Percentiles rank a stretch among this genome's conserved stretches.
Evolutionary conservation across 1,140 invertebrate genomes (phyloP).

Genomic region (Bombus vancouverensis): DNA sequence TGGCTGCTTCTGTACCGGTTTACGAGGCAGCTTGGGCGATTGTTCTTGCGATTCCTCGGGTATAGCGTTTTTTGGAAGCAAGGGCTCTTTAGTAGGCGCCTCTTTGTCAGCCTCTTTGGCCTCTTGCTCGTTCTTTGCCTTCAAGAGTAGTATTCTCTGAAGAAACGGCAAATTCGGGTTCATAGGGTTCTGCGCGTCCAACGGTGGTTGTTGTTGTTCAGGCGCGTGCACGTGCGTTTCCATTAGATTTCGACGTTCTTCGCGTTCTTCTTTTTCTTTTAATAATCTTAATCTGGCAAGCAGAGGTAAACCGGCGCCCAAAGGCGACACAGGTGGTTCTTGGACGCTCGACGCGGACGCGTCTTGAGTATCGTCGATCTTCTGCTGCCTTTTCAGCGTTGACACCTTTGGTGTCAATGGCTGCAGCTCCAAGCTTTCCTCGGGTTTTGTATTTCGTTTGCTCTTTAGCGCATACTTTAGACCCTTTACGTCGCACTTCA

Average conservation of each 20-base stretch:
- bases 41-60: slow-evolving; percentile 42
- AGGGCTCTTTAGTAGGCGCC: slow-evolving; percentile 69
- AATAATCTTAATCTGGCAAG: slow-evolving; percentile 89
- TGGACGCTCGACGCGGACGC: slow-evolving; percentile 45
- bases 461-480: slow-evolving; percentile 87
- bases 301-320: slow-evolving; percentile 92
- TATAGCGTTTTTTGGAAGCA: slow-evolving; percentile 71
- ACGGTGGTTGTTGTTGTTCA: slow-evolving; percentile 53
- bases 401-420: slow-evolving; percentile 83
- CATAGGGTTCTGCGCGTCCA: slow-evolving; percentile 59
- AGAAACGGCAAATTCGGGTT: slow-evolving; percentile 86
- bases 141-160: slow-evolving; percentile 90
- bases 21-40: neutral
- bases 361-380: slow-evolving; percentile 75
- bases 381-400: slow-evolving; percentile 75
- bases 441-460: slow-evolving; percentile 82
- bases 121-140: slow-evolving; percentile 90
- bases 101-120: slow-evolving; percentile 74
- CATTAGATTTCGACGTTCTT: slow-evolving; percentile 84
- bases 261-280: slow-evolving; percentile 92
- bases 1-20: slow-evolving; percentile 44
- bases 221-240: slow-evolving; percentile 80
- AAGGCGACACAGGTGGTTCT: slow-evolving; percentile 84
- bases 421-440: slow-evolving; percentile 81
- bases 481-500: slow-evolving; percentile 92